Conservation (phyloP, 2,797 vertebrate genomes). For the Anabacerthia variegaticeps region DNA sequence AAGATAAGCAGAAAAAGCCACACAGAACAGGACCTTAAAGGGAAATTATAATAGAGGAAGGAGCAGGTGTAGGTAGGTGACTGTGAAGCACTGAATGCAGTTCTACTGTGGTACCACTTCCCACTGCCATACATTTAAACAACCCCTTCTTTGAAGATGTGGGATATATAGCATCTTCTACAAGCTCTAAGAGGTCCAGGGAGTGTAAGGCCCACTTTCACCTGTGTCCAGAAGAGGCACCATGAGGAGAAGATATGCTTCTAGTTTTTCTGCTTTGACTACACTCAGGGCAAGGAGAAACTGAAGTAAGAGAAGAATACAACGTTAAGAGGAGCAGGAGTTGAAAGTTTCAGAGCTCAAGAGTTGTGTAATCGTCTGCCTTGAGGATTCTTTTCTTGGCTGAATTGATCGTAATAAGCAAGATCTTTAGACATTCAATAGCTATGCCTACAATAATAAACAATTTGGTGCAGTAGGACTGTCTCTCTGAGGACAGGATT, state of each 20-base stretch:
- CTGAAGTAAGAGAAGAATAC: background rate
- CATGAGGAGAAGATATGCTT: background rate
- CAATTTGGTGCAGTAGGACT: background rate
- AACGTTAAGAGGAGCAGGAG: background rate
- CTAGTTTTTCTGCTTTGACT: background rate
- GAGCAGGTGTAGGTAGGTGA: background rate
- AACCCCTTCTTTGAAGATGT: background rate
- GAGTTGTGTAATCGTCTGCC: background rate
- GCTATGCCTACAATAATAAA: background rate
- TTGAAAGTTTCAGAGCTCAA: background rate
- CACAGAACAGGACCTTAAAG: background rate
- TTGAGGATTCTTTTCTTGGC: background rate
- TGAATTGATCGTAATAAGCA: background rate
- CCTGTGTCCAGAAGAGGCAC: background rate
- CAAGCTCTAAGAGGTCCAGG: background rate
- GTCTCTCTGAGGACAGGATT: background rate
- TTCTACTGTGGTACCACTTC: background rate
- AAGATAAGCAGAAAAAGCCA: background rate
- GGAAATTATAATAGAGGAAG: background rate
- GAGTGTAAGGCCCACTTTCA: background rate
- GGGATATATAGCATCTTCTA: background rate
- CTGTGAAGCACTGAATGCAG: rapidly evolving
- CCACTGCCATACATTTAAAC: background rate
- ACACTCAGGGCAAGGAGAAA: background rate
- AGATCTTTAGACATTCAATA: background rate